Base-by-base conservation (phyloP, 1,140 invertebrate species). In the Aphaenogaster ashmeadi region DNA sequence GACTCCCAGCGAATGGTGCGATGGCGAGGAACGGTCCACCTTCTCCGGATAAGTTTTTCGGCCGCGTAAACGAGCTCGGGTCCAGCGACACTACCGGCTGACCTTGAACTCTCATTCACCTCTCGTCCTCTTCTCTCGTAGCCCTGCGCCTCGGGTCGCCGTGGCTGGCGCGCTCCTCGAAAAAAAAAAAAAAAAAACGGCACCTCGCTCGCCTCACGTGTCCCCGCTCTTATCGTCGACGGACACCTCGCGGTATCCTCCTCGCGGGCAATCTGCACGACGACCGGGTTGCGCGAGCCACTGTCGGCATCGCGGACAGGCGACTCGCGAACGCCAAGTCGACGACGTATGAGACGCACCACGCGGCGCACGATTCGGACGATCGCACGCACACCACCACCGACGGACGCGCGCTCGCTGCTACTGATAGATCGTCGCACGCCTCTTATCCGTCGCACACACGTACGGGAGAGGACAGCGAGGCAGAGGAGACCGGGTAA, bases 31-130 rank as follows among this genome's bases (percentile, higher is more conserved):
- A 72, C 64, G 60, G 60, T 80, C 47, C 80, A 60, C 72, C 54
- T 88, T 66, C 38, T 66, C 38, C 52, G 81, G 54, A 44, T 75
- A 21, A 75, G 58, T 88, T 74, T 77, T 75, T 85, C 27, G 33
- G 56, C 60, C 33, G 81, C 52, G 81, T 47, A 13, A 85, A 79
- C 52, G 64, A 74, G 67, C 78, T 38, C 83, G 54, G 38, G 58
- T 69, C 72, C 86, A 47, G 71, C 81, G 77, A 27, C 71, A 54
- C 52, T 58, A 62, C 79, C 84, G 44, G 58, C 44, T 52, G 81
- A 91, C 90, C 90, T 91, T 91, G 90, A 91, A 91, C 88, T 90
- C 88, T 91, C 88, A 85, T 91, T 91, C 87, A 90, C 86, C 58
- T 86, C 69, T 38, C 72, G 81, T 47, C 41, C 41, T 54, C 41